Base-by-base conservation (phyloP, 2,888 invertebrate genomes). In the Aporophyla lueneburgensis region DNA sequence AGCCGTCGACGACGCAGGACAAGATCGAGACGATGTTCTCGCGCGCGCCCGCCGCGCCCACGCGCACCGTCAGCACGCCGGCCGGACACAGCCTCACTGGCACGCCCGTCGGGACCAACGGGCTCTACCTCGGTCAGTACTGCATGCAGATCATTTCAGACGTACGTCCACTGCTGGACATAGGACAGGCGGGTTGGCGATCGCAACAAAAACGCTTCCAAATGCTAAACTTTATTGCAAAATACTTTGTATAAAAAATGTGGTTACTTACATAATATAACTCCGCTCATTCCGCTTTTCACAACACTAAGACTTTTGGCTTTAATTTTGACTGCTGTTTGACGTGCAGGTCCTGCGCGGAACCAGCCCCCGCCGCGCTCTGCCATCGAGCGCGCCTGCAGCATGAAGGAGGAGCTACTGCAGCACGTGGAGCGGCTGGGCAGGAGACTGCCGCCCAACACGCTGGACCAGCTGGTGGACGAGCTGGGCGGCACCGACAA, bases 401-500 rank as follows among this genome's bases (percentile, higher is more conserved):
- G 97, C 91, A 99, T 99, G 98, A 99, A 99, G 96, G 98, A 99
- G 89, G 98, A 99, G 86, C 96, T 99, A 59, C 94, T 99, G 84
- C 97, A 97, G 16, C 95, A 82, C 91, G 98, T 99, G 76, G 99
- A 99, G 93, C 96, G 97, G 46, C 96, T 99, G 4, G 99, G 99
- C 9, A 98, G 98, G 1, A 97, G 97, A 40, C 96, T 99, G 86
- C 99, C 99, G 10, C 98, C 99, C 58, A 99, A 99, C 95, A 99
- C 99, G 1, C 97, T 99, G 63, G 99, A 99, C 97, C 99, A 99
- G 93, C 97, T 99, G 19, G 99, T 99, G 84, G 99, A 99, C 95
- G 99, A 99, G 92, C 97, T 99, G 16, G 99, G 99, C 67, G 99
- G 99, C 2, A 99, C 99, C 0, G 99, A 99, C 88, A 99, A 99